Conservation (phyloP, 1,140 invertebrate species). For the Stenopsyche tienmushanensis region DNA sequence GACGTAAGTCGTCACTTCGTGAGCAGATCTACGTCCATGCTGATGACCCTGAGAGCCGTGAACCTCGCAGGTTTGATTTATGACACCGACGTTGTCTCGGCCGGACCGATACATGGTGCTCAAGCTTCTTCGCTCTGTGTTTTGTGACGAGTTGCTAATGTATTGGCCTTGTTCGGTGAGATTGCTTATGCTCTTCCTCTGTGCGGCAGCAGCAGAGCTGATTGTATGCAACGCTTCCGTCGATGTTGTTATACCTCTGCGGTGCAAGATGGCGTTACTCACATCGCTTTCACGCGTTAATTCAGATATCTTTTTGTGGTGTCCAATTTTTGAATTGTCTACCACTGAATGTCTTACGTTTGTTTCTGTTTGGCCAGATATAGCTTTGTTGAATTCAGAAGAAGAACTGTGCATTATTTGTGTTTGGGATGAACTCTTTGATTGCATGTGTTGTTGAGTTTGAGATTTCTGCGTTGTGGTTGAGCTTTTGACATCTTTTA, state of each 20-base stretch:
- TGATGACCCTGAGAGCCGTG: slow-evolving; percentile 46
- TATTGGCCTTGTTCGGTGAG: slow-evolving; percentile 70
- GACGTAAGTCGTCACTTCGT: slow-evolving; percentile 49
- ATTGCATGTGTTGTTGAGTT: slow-evolving; percentile 25
- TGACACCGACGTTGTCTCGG: slow-evolving; percentile 53
- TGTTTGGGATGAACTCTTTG: slow-evolving; percentile 32
- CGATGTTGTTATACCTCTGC: slow-evolving; percentile 63
- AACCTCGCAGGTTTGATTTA: slow-evolving; percentile 53
- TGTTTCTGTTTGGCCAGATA: slow-evolving; percentile 22
- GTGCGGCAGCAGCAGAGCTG: slow-evolving; percentile 74
- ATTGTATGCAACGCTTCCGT: slow-evolving; percentile 65
- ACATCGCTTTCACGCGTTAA: slow-evolving; percentile 72
- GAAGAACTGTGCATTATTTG: slow-evolving; percentile 19
- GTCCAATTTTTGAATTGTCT: slow-evolving; percentile 17
- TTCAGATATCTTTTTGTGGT: slow-evolving; percentile 58
- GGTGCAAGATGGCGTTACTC: slow-evolving; percentile 73
- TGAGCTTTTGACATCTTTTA: slow-evolving; percentile 14
- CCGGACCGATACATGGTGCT: slow-evolving; percentile 71
- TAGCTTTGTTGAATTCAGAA: slow-evolving; percentile 30
- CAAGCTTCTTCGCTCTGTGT: slow-evolving; percentile 69
- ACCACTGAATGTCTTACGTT: slow-evolving; percentile 8
- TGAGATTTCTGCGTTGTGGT: slow-evolving; percentile 13
- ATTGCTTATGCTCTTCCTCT: slow-evolving; percentile 76
- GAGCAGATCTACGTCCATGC: slow-evolving; percentile 50
- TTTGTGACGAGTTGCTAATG: slow-evolving; percentile 64